Conservation (phyloP, 2,888 invertebrate genomes). For the Eupithecia subfuscata region DNA sequence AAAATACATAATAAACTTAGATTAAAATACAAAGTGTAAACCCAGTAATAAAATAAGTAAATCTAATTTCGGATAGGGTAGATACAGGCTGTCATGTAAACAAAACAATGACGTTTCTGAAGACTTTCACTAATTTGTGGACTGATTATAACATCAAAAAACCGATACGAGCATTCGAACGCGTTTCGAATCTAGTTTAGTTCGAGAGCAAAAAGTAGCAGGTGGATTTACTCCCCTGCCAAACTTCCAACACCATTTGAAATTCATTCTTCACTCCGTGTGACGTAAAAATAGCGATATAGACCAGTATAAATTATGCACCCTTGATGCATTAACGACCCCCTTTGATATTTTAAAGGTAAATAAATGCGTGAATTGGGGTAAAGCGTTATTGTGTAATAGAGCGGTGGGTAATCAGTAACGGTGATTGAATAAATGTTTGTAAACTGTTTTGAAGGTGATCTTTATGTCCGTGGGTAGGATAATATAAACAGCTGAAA, state of each 20-base stretch:
- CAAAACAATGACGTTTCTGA: not conserved
- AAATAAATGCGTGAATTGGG: slow-evolving; percentile 56
- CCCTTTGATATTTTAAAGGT: slow-evolving; percentile 75
- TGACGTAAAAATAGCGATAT: slow-evolving; percentile 82
- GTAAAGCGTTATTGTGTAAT: slow-evolving; percentile 66
- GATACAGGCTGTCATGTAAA: not conserved
- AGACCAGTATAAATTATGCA: slow-evolving; percentile 80
- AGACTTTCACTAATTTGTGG: not conserved
- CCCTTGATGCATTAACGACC: slow-evolving; percentile 77
- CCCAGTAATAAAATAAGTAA: too few species aligned
- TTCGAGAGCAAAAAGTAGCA: slow-evolving; percentile 52
- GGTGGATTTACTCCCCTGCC: slow-evolving; percentile 73
- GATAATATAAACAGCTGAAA: not conserved
- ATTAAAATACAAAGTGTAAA: too few species aligned
- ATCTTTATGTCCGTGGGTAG: not conserved
- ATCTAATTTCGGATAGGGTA: not conserved
- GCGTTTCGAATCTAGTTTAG: not conserved
- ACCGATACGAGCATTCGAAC: not conserved
- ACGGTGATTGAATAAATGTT: slow-evolving; percentile 40
- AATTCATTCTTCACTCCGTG: slow-evolving; percentile 82
- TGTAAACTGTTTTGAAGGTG: slow-evolving; percentile 19
- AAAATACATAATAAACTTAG: too few species aligned
- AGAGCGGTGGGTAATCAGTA: slow-evolving; percentile 48
- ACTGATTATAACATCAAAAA: not conserved
- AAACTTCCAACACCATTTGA: slow-evolving; percentile 83